Base-by-base conservation (phyloP, 2,888 invertebrate genomes). In the Xanthia togata region DNA sequence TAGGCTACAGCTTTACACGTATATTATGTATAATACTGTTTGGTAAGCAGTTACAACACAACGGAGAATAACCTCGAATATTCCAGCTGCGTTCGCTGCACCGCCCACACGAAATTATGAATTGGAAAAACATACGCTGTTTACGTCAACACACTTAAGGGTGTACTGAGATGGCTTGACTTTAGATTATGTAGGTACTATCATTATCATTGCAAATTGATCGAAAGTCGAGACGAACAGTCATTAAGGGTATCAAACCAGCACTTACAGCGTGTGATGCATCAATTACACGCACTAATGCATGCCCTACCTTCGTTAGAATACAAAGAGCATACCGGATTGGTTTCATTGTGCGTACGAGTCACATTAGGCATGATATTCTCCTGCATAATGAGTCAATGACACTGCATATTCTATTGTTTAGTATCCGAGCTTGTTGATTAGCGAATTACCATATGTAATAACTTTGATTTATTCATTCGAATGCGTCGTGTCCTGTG, bases 281-380 rank as follows among this genome's bases (percentile, higher is more conserved):
- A 91, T 90, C 91, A 92, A 94, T 94, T 94, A 94, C 92, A 91
- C 89, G 91, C 89, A 84, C 92, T 92, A 93, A 92, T 92, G 93
- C 92, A 92, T 90, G 92, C 93, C 92, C 89, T 91, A 90, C 94
- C 95, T 93, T 92, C 89, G 89, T 93, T 93, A 89, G 92, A 95
- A 95, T 94, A 96, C 95, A 95, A 95, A 93, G 93, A 89, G 88
- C 88, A 85, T 87, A 89, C 90, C 87, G 87, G 86, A 91, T 92
- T 91, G 90, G 87, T 89, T 91, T 91, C 92, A 94, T 93, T 94
- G 93, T 94, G 85, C 87, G 87, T 84, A 83, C 87, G 86, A 90
- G 91, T 90, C 85, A 87, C 89, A 84, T 88, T 78, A 90, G 87
- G 84, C 87, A 85, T 88, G 88, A 89, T 89, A 90, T 85, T 88